These are phyloP conservation scores for Danaus chrysippus DNA, from an alignment of 2,888 invertebrate genomes.

Conservation along the genomic window DNA sequence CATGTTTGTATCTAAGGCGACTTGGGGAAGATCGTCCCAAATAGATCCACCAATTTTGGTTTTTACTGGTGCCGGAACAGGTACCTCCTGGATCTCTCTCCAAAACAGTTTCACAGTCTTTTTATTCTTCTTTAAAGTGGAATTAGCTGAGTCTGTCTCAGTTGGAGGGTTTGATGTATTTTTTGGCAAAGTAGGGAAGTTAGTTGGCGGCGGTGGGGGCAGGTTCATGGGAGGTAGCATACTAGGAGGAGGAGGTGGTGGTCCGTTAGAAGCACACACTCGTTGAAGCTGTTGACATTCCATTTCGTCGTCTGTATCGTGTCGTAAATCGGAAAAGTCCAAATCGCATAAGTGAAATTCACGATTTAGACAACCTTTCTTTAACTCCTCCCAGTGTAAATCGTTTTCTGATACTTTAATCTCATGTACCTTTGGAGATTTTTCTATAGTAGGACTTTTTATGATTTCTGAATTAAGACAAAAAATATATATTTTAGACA, in stretches of 20 bases:
- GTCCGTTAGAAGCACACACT: constrained; percentile 82
- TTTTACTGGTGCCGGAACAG: constrained; percentile 67
- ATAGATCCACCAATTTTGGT: constrained; percentile 85
- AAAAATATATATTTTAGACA: neutral
- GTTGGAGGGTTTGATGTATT: constrained; percentile 56
- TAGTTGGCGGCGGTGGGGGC: constrained; percentile 75
- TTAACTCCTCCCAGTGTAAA: constrained; percentile 95
- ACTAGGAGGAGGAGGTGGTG: constrained; percentile 89
- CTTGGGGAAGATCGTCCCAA: constrained; percentile 94
- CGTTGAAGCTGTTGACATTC: constrained; percentile 71
- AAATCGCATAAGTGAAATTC: constrained; percentile 93
- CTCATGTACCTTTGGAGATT: constrained; percentile 81
- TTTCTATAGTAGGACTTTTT: constrained; percentile 85
- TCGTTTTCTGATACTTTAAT: constrained; percentile 95
- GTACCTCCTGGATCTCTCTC: constrained; percentile 94
- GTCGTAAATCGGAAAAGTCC: constrained; percentile 96
- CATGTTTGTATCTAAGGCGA: constrained; percentile 93
- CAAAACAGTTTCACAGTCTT: constrained; percentile 99
- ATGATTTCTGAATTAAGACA: constrained; percentile 78
- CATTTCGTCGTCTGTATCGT: constrained; percentile 92
- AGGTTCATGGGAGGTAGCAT: constrained; percentile 75
- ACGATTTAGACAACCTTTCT: constrained; percentile 84
- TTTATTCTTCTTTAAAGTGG: constrained; percentile 89
- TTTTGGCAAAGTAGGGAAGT: constrained; percentile 65
- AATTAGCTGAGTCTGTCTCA: constrained; percentile 64